Base-by-base conservation (phyloP, 2,113 vertebrate species). In the Poicephalus meyeri region DNA sequence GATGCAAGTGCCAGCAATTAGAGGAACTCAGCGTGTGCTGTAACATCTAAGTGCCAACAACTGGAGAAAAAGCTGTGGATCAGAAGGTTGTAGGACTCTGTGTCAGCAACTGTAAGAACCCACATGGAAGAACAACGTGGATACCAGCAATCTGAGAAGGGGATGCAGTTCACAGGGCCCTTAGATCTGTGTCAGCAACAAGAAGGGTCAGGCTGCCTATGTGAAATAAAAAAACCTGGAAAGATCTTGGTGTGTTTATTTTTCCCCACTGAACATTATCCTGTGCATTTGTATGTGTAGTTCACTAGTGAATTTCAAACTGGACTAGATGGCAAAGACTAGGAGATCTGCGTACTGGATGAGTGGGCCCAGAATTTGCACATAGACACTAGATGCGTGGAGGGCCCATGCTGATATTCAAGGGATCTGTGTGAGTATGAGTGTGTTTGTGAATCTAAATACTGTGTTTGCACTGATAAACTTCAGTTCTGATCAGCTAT, bases 261-360 rank as follows among this genome's bases (percentile, higher is more conserved):
- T 80, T 58, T 46, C 13, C 23, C 7, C 6, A 31, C 16, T 66
- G 29, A 53, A 82, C 19, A 41, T 60, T 15, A 50, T 11, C 10
- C 4, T 52, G 12, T 37, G 11, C 4, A 1, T 41, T 3, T 16
- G 4, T 31, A 28, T 15, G 7, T 28, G 3, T 16, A 73, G 16
- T 46, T 85, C 28, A 37, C 16, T 55, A 8, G 24, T 28, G 31
- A 41, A 65, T 46, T 78, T 79, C 44, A 79, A 21, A 9, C 55
- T 61, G 13, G 39, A 64, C 16, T 39, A 64, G 1, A 6, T n/a
- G n/a, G 11, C 3, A 44, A 44, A 16, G 1, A 69, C 12, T 20
- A 46, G 10, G 25, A 80, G 7, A 52, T 5, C 6, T 81, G 19
- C 10, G 3, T 33, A 29, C 10, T 21, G 28, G 5, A 4, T 52